phyloP scores from a whole-genome alignment of 2,113 vertebrate genomes.

The Atherinomorus stipes region DNA sequence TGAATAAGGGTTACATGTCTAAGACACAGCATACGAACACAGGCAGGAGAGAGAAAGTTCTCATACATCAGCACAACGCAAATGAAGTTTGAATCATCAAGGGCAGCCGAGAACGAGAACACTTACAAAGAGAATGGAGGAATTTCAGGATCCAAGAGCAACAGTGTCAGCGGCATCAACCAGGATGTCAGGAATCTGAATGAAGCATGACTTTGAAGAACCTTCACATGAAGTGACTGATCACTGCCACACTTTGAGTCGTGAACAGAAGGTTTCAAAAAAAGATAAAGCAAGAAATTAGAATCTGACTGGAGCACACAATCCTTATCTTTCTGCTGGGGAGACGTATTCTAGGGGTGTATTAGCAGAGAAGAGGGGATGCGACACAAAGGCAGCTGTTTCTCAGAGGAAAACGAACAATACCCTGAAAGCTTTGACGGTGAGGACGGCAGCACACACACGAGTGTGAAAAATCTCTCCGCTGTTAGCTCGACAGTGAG shows the following conservation, averaged over 20 bases:
- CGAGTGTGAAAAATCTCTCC: slow-evolving; percentile 1
- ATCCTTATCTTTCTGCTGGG: slow-evolving; percentile 1
- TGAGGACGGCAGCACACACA: slow-evolving; percentile 7
- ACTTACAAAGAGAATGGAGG: background rate
- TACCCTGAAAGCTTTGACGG: slow-evolving; percentile 4
- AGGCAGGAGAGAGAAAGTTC: slow-evolving; percentile 14
- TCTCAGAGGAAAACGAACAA: slow-evolving; percentile 20
- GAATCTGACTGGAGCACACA: background rate
- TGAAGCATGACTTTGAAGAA: background rate
- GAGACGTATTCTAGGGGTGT: background rate
- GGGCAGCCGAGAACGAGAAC: slow-evolving; percentile 13
- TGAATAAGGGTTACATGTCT: slow-evolving; percentile 10
- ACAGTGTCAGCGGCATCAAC: slow-evolving; percentile 15
- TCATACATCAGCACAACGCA: slow-evolving; percentile 32
- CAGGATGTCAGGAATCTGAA: background rate
- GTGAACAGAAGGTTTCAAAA: background rate
- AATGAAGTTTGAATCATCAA: slow-evolving; percentile 35
- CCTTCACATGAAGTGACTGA: slow-evolving; percentile 16
- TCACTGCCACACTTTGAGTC: background rate
- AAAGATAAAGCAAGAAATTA: background rate
- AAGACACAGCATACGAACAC: slow-evolving; percentile 5
- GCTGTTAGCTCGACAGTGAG: background rate
- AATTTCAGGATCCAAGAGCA: slow-evolving; percentile 30
- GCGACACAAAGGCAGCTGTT: background rate
- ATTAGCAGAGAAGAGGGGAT: background rate